A percentile compares a stretch with the other conserved stretches of the same genome.
Evolutionary conservation across 2,797 vertebrate genomes (phyloP).

Genomic region (Cossypha dichroa): DNA sequence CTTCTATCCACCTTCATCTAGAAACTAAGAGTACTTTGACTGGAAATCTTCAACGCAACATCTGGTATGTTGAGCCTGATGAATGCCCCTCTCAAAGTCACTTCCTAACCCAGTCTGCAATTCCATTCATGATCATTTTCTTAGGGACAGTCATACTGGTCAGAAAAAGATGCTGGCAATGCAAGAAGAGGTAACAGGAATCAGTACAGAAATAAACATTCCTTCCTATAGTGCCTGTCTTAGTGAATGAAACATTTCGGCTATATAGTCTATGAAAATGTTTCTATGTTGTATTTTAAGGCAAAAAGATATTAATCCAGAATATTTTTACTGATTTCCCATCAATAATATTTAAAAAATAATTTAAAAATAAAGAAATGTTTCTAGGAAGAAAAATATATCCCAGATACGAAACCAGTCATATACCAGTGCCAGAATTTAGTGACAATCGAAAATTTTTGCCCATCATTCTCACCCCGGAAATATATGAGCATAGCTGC

Average conservation of each 20-base stretch:
- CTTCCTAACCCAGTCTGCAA: neutral
- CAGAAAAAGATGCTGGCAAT: neutral
- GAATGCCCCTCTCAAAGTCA: neutral
- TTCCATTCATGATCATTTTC: neutral
- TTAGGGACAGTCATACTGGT: neutral
- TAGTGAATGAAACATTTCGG: neutral
- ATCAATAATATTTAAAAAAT: neutral
- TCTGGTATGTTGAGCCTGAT: neutral
- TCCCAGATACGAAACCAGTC: rapidly evolving
- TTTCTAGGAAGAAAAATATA: neutral
- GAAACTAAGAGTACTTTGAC: neutral
- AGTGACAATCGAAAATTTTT: neutral
- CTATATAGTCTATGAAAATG: neutral
- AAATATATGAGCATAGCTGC: neutral
- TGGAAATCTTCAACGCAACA: neutral
- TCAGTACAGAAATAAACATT: neutral
- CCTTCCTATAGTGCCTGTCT: neutral
- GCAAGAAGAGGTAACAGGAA: neutral
- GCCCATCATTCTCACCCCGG: neutral
- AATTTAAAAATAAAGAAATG: neutral
- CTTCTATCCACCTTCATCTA: neutral
- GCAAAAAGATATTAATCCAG: neutral
- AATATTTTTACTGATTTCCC: neutral
- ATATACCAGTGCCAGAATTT: neutral
- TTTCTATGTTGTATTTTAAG: neutral